phyloP scores from a whole-genome alignment of 2,888 invertebrate species.

The Poecilobothrus nobilitatus region DNA sequence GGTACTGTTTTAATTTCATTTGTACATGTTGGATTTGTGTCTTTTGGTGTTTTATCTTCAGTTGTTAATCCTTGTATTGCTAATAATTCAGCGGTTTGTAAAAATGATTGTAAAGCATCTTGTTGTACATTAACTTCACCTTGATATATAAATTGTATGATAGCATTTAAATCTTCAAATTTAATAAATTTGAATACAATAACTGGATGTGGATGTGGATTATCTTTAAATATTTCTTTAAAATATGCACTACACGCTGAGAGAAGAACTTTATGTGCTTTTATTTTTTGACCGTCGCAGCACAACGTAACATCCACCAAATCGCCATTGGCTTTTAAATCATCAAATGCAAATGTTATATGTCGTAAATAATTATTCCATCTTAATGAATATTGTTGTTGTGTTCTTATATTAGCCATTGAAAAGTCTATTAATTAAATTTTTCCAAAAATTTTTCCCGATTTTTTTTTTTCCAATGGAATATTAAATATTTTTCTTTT shows the following conservation, averaged over 20 bases:
- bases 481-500: background rate
- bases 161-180: slow-evolving; percentile 66
- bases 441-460: background rate
- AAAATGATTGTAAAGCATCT: slow-evolving; percentile 67
- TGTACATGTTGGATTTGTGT: slow-evolving; percentile 23
- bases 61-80: slow-evolving; percentile 66
- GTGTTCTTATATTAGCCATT: background rate
- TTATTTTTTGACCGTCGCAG: slow-evolving; percentile 74
- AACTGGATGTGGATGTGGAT: slow-evolving; percentile 71
- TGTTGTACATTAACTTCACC: slow-evolving; percentile 76
- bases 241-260: slow-evolving; percentile 81
- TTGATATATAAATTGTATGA: slow-evolving; percentile 73
- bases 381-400: slow-evolving; percentile 1
- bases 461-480: background rate
- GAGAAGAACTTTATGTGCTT: slow-evolving; percentile 75
- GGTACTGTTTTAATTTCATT: slow-evolving; percentile 40
- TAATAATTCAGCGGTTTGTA: slow-evolving; percentile 66
- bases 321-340: slow-evolving; percentile 57
- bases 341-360: slow-evolving; percentile 71
- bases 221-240: slow-evolving; percentile 61
- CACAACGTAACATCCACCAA: slow-evolving; percentile 79
- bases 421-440: background rate
- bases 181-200: slow-evolving; percentile 73
- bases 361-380: slow-evolving; percentile 61
- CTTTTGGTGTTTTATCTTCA: slow-evolving; percentile 37